A percentile compares a stretch with the other conserved stretches of the same genome.
These are phyloP conservation scores for Andrena minutula DNA, from an alignment of 2,888 invertebrate species.

Conservation along the genomic window DNA sequence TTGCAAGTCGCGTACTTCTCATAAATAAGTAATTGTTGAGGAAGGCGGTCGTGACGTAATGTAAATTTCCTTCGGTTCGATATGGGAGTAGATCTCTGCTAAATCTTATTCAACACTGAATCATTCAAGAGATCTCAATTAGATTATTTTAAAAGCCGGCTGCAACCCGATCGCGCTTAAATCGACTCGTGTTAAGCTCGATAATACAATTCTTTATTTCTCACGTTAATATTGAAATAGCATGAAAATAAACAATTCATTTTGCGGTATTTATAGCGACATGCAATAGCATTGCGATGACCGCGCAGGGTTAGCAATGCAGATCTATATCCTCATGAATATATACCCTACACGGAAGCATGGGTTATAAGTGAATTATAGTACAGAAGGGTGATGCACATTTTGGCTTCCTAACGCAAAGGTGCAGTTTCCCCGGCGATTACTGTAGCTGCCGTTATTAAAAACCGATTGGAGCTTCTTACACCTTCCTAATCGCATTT, in stretches of 20 bases:
- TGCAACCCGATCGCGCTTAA: background rate
- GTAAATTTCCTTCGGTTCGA: constrained; percentile 15
- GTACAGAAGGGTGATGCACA: constrained; percentile 52
- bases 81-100: background rate
- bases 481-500: constrained; percentile 17
- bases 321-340: background rate
- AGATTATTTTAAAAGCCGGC: background rate
- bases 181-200: background rate
- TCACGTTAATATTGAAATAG: background rate
- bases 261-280: background rate
- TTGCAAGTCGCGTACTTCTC: constrained; percentile 30
- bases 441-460: constrained; percentile 11
- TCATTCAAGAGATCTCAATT: background rate
- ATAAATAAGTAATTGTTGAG: constrained; percentile 52
- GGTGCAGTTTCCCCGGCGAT: constrained; percentile 37
- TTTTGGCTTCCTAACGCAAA: constrained; percentile 65
- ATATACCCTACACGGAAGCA: constrained; percentile 39
- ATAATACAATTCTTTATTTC: background rate
- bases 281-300: background rate
- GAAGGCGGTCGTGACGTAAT: constrained; percentile 36
- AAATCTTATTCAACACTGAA: background rate
- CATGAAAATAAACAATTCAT: background rate
- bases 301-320: background rate
- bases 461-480: background rate
- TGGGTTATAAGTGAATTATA: constrained; percentile 72